phyloP scores from a whole-genome alignment of 2,797 vertebrate species.

The Cynodonichthys magdalenae region DNA sequence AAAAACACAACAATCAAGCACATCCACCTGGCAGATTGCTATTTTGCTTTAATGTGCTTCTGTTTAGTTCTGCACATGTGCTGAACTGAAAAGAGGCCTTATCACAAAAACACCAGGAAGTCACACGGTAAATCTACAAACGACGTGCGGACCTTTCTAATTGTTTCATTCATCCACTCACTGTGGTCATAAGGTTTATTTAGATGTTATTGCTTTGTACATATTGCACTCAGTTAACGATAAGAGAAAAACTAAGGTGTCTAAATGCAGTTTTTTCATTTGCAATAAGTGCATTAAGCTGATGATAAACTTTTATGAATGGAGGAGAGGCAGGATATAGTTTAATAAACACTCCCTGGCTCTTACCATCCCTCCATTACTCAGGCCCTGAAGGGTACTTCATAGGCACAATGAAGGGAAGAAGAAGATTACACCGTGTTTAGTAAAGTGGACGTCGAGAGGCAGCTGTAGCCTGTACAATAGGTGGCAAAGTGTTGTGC shows the following conservation, averaged over 20 bases:
- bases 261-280: slow-evolving; percentile 24
- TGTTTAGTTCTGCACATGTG: slow-evolving; percentile 5
- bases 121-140: slow-evolving; percentile 10
- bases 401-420: slow-evolving; percentile 15
- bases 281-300: slow-evolving; percentile 24
- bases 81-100: background rate
- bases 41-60: slow-evolving; percentile 1
- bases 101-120: slow-evolving; percentile 18
- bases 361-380: slow-evolving; percentile 29
- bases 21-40: slow-evolving; percentile 9
- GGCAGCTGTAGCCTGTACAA: slow-evolving; percentile 27
- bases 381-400: slow-evolving; percentile 26
- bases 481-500: slow-evolving; percentile 27
- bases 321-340: slow-evolving; percentile 20
- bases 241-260: background rate
- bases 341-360: slow-evolving; percentile 29
- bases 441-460: slow-evolving; percentile 39
- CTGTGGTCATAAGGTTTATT: slow-evolving; percentile 2
- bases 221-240: slow-evolving; percentile 9
- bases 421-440: slow-evolving; percentile 28
- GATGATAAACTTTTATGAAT: slow-evolving; percentile 25
- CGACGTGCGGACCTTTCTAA: slow-evolving; percentile 3
- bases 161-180: slow-evolving; percentile 1
- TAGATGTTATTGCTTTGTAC: slow-evolving; percentile 1
- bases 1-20: slow-evolving; percentile 12